Base-by-base conservation (phyloP, 1,140 invertebrate species). In the Aphelinus atriplicis region DNA sequence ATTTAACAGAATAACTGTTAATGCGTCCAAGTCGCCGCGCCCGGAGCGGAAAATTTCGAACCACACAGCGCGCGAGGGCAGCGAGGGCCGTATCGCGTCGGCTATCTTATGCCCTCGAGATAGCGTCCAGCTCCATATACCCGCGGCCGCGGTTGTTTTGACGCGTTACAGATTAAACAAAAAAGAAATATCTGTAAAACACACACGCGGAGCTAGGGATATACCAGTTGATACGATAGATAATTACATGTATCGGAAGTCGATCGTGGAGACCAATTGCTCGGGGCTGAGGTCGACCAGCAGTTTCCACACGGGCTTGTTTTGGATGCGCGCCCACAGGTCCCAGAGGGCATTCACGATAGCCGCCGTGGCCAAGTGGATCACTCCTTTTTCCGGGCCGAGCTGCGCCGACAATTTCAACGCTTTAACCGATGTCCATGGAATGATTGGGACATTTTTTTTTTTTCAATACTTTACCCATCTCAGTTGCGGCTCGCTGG, bases 261-360 rank as follows among this genome's bases (percentile, higher is more conserved):
- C 96, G 74, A 98, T 95, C 3, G 92, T 91, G 0, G 94, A 94
- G 3, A 97, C 92, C 7, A 98, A 84, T 84, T 92, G 81, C 84
- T 97, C 94, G 1, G 96, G 95, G 74, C 92, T 90, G 89, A 97
- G 90, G 81, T 97, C 96, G 1, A 89, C 90, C 0, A 97, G 86
- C 0, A 97, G 87, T 83, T 93, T 93, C 96, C 96, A 97, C 0
- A 98, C 81, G 1, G 96, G 95, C 88, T 97, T 97, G 2, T 90
- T 89, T 82, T 96, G 92, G 1, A 94, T 88, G 81, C 93, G 91
- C 1, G 92, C 95, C 95, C 96, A 97, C 46, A 97, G 86, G 86
- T 98, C 96, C 96, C 96, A 98, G 1, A 97, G 82, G 5, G 95
- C 94, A 87, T 97, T 98, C 1, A 96, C 84, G 62, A 98, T 91